Percentiles rank a stretch among this genome's conserved stretches.
phyloP scores from a whole-genome alignment of 1,140 invertebrate genomes.

The Triops longicaudatus region DNA sequence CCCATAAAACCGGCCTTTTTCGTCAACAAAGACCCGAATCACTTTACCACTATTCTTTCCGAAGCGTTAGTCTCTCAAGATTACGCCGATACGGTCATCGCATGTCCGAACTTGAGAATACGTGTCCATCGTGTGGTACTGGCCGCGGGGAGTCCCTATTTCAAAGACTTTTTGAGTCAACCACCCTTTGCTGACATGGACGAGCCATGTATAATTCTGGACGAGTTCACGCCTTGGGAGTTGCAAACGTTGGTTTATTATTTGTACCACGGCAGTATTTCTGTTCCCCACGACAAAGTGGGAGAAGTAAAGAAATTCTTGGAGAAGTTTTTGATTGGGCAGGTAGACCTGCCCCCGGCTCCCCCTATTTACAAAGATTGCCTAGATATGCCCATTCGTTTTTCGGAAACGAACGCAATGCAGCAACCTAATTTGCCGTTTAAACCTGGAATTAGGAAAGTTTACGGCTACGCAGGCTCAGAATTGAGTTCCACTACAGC shows the following conservation, averaged over 20 bases:
- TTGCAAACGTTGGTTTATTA: not conserved
- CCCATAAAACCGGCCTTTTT: not conserved
- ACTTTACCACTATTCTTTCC: not conserved
- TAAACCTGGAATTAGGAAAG: not conserved
- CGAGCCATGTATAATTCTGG: not conserved
- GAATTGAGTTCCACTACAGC: not conserved
- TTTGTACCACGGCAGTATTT: not conserved
- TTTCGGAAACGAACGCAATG: not conserved
- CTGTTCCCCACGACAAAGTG: not conserved
- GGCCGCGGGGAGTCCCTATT: not conserved
- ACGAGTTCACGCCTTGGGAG: not conserved
- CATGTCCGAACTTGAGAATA: not conserved
- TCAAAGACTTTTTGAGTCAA: not conserved
- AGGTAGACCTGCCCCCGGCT: not conserved
- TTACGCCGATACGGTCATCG: not conserved
- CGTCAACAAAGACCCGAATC: not conserved
- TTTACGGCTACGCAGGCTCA: not conserved
- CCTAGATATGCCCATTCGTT: not conserved
- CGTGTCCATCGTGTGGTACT: not conserved
- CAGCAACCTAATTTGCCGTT: not conserved
- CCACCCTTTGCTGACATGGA: not conserved
- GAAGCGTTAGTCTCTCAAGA: not conserved
- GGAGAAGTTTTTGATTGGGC: not conserved
- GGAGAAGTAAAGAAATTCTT: not conserved
- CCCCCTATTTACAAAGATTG: not conserved